A percentile compares a stretch with the other conserved stretches of the same genome.
Evolutionary conservation across 2,888 invertebrate species (phyloP).

Genomic region (Slavum lentiscoides): DNA sequence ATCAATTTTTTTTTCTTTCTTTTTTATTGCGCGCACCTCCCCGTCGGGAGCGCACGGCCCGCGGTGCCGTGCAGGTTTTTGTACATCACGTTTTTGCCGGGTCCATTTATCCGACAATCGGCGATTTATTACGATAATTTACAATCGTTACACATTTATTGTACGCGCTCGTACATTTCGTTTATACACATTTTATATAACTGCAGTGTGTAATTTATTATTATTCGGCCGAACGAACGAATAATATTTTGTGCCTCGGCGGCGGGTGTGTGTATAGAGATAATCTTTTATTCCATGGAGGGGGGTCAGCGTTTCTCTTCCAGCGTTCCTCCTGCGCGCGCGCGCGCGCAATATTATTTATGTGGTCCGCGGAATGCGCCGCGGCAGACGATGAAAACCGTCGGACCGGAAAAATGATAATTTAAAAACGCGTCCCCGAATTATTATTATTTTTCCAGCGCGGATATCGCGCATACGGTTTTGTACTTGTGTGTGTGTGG

Average conservation of each 20-base stretch:
- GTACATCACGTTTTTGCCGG: background rate
- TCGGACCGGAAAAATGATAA: slow-evolving; percentile 48
- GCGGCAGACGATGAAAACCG: slow-evolving; percentile 9
- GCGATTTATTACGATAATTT: slow-evolving; percentile 44
- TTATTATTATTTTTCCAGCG: background rate
- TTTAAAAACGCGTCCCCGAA: slow-evolving; percentile 10
- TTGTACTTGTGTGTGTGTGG: no score
- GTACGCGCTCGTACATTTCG: no score
- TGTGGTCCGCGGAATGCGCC: background rate
- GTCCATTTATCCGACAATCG: background rate
- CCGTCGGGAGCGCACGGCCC: background rate
- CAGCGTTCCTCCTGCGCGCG: background rate
- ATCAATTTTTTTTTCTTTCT: slow-evolving; percentile 9
- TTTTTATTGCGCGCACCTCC: background rate
- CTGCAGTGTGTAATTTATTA: no score
- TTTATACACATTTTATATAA: no score
- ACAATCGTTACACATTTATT: background rate
- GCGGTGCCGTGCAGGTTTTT: no score
- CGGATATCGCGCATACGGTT: background rate
- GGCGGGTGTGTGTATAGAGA: no score
- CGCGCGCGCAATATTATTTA: slow-evolving; percentile 11
- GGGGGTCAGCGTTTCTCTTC: background rate
- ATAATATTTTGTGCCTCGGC: no score
- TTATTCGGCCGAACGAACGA: no score
- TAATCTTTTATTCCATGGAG: no score